phyloP scores from a whole-genome alignment of 2,888 invertebrate species.

The Cheilosia impressa region DNA sequence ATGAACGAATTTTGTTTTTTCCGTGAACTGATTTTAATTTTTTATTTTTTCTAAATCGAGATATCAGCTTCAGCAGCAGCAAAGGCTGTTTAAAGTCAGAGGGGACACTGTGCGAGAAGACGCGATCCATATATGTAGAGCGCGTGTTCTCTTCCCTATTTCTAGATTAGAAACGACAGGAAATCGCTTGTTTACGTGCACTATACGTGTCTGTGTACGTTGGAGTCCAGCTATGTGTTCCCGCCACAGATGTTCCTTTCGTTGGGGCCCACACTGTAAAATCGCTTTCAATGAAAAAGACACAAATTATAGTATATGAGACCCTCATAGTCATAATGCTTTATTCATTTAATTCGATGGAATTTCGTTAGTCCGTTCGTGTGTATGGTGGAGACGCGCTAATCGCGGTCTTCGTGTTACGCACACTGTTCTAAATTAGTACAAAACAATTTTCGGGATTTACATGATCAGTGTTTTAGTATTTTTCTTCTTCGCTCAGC shows the following conservation, averaged over 20 bases:
- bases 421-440: constrained; percentile 43
- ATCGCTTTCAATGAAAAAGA: constrained; percentile 59
- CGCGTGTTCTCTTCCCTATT: constrained; percentile 71
- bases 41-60: constrained; percentile 53
- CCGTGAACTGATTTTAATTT: constrained; percentile 68
- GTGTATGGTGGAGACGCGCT: constrained; percentile 28
- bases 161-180: constrained; percentile 73
- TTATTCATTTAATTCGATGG: constrained; percentile 72
- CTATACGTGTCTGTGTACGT: constrained; percentile 57
- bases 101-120: constrained; percentile 1
- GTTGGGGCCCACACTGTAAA: constrained; percentile 63
- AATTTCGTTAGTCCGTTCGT: constrained; percentile 50
- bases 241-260: constrained; percentile 64
- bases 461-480: constrained; percentile 1
- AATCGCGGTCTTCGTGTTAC: constrained; percentile 37
- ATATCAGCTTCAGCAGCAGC: constrained; percentile 50
- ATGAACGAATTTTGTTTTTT: constrained; percentile 63
- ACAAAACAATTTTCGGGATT: constrained; percentile 43
- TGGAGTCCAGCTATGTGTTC: constrained; percentile 52
- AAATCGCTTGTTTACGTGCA: constrained; percentile 74
- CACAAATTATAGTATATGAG: constrained; percentile 8
- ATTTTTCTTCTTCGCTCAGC: not conserved
- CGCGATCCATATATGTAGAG: constrained; percentile 49
- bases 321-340: constrained; percentile 71
- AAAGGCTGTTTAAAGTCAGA: constrained; percentile 25